Evolutionary conservation across 2,113 vertebrate species (phyloP), one percentile per base, ranked within the genome.

Genomic region (Ploceus nigricollis): DNA sequence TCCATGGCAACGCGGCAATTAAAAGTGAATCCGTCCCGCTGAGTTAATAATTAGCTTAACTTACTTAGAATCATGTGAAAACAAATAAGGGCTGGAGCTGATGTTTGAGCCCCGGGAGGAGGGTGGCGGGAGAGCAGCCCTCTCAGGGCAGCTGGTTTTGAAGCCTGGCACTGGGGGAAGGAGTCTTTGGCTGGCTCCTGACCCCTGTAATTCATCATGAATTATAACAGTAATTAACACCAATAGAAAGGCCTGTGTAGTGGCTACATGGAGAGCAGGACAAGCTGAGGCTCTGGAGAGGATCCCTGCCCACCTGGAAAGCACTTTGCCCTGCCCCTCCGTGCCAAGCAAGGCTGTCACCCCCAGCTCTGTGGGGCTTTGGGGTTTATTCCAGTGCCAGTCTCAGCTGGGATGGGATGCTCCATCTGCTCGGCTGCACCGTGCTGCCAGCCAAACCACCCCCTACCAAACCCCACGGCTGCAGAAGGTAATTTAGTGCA

Each of bases 11-110:
- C 60, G 31, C 21, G 0, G 87, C 95, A 94, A 96, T 95, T 94
- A 91, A 93, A 97, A 96, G 95, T 82, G 77, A 94, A 94, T 91
- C 91, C 4, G n/a, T 94, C 94, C 92, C 9, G 72, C 94, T 93
- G 94, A 90, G 95, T 92, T 93, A 94, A 93, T 94, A 95, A 94
- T 96, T 93, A 96, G 94, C 95, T 95, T 87, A 94, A 93, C 92
- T 97, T 77, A 82, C 94, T 95, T 63, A 66, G 93, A 60, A 82
- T 56, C 75, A 4, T 37, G 61, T 22, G 58, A 93, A 97, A 95
- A 94, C 95, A 95, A 97, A 93, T 72, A 92, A 73, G 82, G 81
- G 69, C 79, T 93, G 1, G 61, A 93, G 93, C n/a, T 89, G 92
- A 6, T 69, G 27, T 64, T 50, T 12, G 48, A 75, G 82, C 30